A percentile compares a stretch with the other conserved stretches of the same genome.
phyloP scores from a whole-genome alignment of 2,113 vertebrate genomes.

The Erpornis zantholeuca region DNA sequence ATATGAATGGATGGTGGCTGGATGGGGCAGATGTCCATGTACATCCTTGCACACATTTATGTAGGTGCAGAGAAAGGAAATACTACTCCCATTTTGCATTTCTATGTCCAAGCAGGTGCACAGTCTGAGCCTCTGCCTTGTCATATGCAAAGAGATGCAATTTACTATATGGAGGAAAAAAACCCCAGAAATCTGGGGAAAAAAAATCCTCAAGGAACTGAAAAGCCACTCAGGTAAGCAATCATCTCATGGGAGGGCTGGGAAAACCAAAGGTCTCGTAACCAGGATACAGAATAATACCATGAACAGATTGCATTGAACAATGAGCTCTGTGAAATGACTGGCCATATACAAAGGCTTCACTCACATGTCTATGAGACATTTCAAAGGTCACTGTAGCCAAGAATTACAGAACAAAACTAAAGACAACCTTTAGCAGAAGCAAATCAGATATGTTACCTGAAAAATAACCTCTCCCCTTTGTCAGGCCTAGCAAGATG shows the following conservation, averaged over 20 bases:
- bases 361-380: neutral
- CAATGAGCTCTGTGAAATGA: neutral
- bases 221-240: neutral
- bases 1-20: neutral
- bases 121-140: neutral
- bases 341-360: neutral
- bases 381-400: neutral
- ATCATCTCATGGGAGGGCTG: neutral
- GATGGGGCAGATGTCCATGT: neutral
- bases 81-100: neutral
- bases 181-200: rapidly evolving
- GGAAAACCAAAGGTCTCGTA: neutral
- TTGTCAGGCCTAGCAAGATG: neutral
- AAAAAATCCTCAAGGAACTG: neutral
- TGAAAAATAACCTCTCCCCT: neutral
- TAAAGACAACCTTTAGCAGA: neutral
- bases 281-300: neutral
- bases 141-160: neutral
- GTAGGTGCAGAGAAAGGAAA: neutral
- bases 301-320: neutral
- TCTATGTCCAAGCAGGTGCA: neutral
- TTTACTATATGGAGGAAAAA: neutral
- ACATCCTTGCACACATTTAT: neutral
- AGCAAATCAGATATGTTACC: neutral
- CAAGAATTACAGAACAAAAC: neutral